Evolutionary conservation across 2,113 vertebrate genomes (phyloP).

Genomic region (Gnathonemus echidnorhynchus): DNA sequence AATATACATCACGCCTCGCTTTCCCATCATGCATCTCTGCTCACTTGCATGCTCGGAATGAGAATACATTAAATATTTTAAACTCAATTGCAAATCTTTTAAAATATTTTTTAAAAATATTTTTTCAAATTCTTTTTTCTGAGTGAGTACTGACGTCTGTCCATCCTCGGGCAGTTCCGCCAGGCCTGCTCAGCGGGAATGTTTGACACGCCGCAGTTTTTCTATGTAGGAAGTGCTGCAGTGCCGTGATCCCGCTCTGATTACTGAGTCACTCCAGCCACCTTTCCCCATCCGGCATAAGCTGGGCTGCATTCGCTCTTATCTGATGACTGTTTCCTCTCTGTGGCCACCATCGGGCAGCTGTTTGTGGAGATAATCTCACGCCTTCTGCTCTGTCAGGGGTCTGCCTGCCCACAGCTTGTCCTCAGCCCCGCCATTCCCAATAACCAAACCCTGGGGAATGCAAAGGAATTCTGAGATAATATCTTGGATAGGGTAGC

Average conservation of each 20-base stretch:
- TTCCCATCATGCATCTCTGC: neutral
- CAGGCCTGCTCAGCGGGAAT: neutral
- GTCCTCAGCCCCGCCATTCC: neutral
- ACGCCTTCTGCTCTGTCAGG: neutral
- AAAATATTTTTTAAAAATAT: neutral
- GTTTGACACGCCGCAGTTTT: neutral
- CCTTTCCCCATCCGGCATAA: neutral
- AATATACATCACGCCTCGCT: conserved; percentile 33
- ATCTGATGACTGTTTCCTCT: neutral
- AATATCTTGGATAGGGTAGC: neutral
- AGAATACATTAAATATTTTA: neutral
- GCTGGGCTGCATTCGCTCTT: neutral
- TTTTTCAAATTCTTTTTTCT: neutral
- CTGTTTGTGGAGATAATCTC: neutral
- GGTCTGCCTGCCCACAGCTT: neutral
- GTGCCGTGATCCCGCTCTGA: neutral
- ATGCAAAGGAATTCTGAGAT: neutral
- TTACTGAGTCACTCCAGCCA: neutral
- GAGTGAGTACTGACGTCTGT: neutral
- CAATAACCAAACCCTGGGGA: neutral
- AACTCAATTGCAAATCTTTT: neutral
- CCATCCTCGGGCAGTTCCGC: neutral
- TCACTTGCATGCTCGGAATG: neutral
- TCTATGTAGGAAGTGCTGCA: neutral
- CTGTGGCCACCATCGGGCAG: neutral